Conservation (phyloP, 2,888 invertebrate genomes). For the Glaucopsyche alexis region DNA sequence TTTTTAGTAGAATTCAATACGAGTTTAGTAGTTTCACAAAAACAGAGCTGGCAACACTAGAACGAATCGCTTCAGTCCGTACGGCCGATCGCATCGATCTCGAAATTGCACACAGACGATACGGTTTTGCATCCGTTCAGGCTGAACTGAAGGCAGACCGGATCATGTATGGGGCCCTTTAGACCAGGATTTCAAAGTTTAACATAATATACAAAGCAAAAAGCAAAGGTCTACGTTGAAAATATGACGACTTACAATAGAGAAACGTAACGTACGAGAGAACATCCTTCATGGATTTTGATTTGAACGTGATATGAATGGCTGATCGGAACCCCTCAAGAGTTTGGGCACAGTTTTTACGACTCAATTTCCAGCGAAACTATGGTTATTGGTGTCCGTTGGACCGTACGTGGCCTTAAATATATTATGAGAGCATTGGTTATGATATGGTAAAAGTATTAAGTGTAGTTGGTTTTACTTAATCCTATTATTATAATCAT, state of each 20-base stretch:
- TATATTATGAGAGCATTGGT: neutral
- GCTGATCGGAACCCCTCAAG: neutral
- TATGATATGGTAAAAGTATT: no score
- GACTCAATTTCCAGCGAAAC: slow-evolving; percentile 20
- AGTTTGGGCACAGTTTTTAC: slow-evolving; percentile 24
- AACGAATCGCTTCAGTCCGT: no score
- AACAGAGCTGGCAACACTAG: no score
- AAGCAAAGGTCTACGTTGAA: neutral
- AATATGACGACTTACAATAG: neutral
- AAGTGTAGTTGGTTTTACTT: no score
- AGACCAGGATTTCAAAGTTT: neutral
- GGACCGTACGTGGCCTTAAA: slow-evolving; percentile 1
- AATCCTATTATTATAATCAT: no score
- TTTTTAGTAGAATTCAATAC: no score
- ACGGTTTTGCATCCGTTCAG: no score
- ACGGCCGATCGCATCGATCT: no score
- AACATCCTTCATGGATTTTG: slow-evolving; percentile 23
- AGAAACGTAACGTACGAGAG: neutral
- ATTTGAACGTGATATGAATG: slow-evolving; percentile 24
- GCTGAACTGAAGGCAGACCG: no score
- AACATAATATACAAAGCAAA: neutral
- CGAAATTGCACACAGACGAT: no score
- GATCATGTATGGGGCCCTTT: no score
- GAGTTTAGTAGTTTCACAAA: no score
- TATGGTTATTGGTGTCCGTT: neutral